phyloP scores from a whole-genome alignment of 2,797 vertebrate genomes.

The Emydoidea blandingii region DNA sequence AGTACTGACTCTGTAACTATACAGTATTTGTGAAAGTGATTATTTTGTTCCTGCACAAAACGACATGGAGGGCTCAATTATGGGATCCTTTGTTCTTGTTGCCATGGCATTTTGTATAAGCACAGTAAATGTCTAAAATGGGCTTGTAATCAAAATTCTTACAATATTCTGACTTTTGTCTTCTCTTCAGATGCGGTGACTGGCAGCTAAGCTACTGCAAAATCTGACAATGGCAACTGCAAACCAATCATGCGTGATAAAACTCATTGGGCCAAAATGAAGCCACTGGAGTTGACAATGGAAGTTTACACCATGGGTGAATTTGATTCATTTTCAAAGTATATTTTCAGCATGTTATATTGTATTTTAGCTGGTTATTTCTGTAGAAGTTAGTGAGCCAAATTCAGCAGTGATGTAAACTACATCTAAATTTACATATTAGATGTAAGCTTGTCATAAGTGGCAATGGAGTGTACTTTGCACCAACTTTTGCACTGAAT shows the following conservation, averaged over 20 bases:
- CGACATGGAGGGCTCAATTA: neutral
- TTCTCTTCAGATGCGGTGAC: neutral
- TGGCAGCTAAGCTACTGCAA: neutral
- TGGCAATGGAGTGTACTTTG: neutral
- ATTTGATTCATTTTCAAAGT: rapidly evolving
- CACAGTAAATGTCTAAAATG: neutral
- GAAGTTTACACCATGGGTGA: neutral
- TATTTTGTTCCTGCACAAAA: neutral
- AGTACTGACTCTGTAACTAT: neutral
- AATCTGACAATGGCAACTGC: neutral
- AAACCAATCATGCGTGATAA: neutral
- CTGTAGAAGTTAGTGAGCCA: neutral
- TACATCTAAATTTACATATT: neutral
- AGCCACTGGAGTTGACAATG: neutral
- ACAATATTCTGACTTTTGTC: neutral
- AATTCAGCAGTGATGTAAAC: neutral
- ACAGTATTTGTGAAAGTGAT: neutral
- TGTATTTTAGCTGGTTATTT: neutral
- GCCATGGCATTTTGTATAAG: neutral
- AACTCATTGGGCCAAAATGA: neutral
- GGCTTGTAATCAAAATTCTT: rapidly evolving
- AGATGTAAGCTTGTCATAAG: neutral
- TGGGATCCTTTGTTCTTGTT: neutral
- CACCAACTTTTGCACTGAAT: rapidly evolving
- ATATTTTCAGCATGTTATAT: neutral